Percentiles rank a stretch among this genome's conserved stretches.
These are phyloP conservation scores for Menura novaehollandiae DNA, from an alignment of 2,113 vertebrate genomes.

Conservation along the genomic window DNA sequence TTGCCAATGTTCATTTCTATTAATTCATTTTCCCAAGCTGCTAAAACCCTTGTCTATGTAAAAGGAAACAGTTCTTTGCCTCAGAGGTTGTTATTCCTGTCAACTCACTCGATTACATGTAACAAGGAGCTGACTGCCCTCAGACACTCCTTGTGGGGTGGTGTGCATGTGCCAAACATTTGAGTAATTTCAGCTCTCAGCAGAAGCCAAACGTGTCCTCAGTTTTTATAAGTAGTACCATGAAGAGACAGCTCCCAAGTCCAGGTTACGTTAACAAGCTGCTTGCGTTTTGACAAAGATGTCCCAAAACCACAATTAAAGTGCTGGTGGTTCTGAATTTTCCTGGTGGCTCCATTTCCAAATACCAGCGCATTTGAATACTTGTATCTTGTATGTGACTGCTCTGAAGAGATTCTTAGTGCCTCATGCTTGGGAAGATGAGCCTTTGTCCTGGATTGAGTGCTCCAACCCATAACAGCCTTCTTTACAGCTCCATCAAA, in stretches of 20 bases:
- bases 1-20: neutral
- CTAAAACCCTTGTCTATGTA: conserved; percentile 1
- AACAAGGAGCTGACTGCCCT: neutral
- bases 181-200: neutral
- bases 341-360: neutral
- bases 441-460: too few relatives aligned
- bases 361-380: neutral
- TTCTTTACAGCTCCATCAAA: neutral
- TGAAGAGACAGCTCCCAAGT: neutral
- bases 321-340: neutral
- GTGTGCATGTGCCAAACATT: accelerated
- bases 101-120: neutral
- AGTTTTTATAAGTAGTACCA: neutral
- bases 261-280: neutral
- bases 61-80: neutral
- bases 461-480: too few relatives aligned
- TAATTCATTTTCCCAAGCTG: neutral
- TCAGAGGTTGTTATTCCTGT: neutral
- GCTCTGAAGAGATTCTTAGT: neutral
- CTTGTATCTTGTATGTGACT: accelerated
- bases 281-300: neutral
- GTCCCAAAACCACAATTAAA: neutral
- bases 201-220: neutral
- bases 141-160: neutral
- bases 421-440: neutral